These are phyloP conservation scores for Onychomys leucogaster DNA, from an alignment of 2,797 vertebrate species.

Conservation along the genomic window DNA sequence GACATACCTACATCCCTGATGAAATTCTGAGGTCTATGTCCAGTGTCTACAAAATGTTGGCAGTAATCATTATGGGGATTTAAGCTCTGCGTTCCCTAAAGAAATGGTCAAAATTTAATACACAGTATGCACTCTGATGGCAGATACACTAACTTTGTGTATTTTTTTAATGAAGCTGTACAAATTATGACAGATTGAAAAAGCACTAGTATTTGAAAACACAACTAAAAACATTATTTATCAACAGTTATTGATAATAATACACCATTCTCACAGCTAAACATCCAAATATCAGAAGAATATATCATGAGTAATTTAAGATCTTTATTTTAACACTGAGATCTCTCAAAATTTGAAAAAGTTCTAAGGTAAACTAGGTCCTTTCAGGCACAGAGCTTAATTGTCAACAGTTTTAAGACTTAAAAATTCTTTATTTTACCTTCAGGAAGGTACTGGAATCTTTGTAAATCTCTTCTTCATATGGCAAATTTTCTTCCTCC, in stretches of 20 bases:
- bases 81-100: slow-evolving; percentile 97
- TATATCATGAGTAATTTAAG: slow-evolving; percentile 43
- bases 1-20: slow-evolving; percentile 97
- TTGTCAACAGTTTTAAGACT: background rate
- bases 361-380: slow-evolving; percentile 30
- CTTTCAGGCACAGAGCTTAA: background rate
- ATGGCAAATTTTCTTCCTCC: slow-evolving; percentile 94
- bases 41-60: slow-evolving; percentile 99
- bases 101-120: slow-evolving; percentile 71
- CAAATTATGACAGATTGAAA: background rate
- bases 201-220: slow-evolving; percentile 42
- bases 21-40: slow-evolving; percentile 98
- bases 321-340: slow-evolving; percentile 28
- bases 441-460: slow-evolving; percentile 99
- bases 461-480: slow-evolving; percentile 98
- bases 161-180: background rate
- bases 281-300: background rate
- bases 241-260: background rate
- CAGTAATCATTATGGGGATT: slow-evolving; percentile 99
- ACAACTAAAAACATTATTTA: background rate
- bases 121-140: background rate
- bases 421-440: slow-evolving; percentile 86
- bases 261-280: background rate
- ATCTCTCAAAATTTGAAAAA: slow-evolving; percentile 36
- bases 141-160: background rate